These are phyloP conservation scores for Monoplex corrugatus DNA, from an alignment of 2,888 invertebrate species.

Conservation along the genomic window DNA sequence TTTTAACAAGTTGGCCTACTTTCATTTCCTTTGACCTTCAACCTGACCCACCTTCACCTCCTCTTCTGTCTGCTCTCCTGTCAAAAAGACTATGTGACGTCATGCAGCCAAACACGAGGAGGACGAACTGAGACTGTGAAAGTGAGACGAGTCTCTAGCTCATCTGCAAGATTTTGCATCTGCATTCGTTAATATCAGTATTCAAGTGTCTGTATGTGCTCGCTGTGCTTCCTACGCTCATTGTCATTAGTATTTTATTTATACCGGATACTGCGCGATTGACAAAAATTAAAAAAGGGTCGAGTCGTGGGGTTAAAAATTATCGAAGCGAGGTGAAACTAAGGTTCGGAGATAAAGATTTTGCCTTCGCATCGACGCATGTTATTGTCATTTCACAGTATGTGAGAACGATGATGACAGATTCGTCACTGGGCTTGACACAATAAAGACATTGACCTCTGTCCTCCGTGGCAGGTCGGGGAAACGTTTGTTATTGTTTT, in stretches of 20 bases:
- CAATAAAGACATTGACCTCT: too few relatives aligned
- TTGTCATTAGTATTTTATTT: too few relatives aligned
- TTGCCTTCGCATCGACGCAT: too few relatives aligned
- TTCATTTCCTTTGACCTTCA: conserved; percentile 4
- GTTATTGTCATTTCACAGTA: too few relatives aligned
- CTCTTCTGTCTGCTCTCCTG: not conserved
- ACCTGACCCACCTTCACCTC: not conserved
- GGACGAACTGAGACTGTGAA: not conserved
- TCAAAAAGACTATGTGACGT: conserved; percentile 30
- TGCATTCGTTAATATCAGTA: not conserved
- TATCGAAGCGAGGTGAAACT: too few relatives aligned
- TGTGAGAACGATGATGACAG: too few relatives aligned
- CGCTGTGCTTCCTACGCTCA: not conserved
- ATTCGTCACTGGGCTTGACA: too few relatives aligned
- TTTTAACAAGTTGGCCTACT: too few relatives aligned
- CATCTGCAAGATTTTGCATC: too few relatives aligned
- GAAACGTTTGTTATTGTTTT: conserved; percentile 42
- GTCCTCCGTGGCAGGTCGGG: too few relatives aligned
- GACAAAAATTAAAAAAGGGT: not conserved
- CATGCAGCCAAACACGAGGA: conserved; percentile 35
- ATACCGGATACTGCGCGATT: not conserved
- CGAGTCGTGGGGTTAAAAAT: not conserved
- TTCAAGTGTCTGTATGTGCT: not conserved
- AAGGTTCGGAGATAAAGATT: too few relatives aligned
- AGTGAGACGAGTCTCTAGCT: not conserved